phyloP scores from a whole-genome alignment of 2,797 vertebrate species.

The Monodelphis domestica region DNA sequence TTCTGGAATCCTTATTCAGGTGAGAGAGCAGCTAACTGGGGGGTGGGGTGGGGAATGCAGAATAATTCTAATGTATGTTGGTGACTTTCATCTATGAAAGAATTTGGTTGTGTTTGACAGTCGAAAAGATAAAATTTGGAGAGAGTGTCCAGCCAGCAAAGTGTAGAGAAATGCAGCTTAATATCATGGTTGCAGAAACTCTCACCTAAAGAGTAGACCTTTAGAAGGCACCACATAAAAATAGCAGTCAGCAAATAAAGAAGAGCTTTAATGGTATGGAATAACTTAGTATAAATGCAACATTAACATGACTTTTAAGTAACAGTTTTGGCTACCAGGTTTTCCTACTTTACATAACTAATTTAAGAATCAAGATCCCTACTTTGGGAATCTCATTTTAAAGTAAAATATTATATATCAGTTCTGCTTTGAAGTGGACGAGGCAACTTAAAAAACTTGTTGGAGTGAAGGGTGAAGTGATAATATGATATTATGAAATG shows the following conservation, averaged over 20 bases:
- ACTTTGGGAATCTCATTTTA: background rate
- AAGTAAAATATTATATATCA: constrained; percentile 22
- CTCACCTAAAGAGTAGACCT: background rate
- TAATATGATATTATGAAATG: background rate
- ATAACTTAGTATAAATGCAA: background rate
- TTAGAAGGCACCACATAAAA: background rate
- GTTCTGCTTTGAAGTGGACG: constrained; percentile 29
- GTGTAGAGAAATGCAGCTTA: background rate
- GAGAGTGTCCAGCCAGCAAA: background rate
- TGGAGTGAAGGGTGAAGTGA: too few relatives aligned
- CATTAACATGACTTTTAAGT: constrained; percentile 50
- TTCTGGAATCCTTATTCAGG: constrained; percentile 21
- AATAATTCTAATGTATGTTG: background rate
- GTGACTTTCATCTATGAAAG: constrained; percentile 4
- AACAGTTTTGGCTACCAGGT: constrained; percentile 12
- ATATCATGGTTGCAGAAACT: background rate
- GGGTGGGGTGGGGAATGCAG: too few relatives aligned
- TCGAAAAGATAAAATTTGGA: background rate
- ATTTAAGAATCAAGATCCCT: background rate
- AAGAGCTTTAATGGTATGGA: background rate
- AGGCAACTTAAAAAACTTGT: background rate
- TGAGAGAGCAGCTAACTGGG: constrained; percentile 6
- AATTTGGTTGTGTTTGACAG: background rate
- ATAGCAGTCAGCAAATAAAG: background rate
- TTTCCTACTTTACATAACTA: constrained; percentile 17